phyloP scores from a whole-genome alignment of 2,113 vertebrate genomes.

The Eulemur rufifrons region DNA sequence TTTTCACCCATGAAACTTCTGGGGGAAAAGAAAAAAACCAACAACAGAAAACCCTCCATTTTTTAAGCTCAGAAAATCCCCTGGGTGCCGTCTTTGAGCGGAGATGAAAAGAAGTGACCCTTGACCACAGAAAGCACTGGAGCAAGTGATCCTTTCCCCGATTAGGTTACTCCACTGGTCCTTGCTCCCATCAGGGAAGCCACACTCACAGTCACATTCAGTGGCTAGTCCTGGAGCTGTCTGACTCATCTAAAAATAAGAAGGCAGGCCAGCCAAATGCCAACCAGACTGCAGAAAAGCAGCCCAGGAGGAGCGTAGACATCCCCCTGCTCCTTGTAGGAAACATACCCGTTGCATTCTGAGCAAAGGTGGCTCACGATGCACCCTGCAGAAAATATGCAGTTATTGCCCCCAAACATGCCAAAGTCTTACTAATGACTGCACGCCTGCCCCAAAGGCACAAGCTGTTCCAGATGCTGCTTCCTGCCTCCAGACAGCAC shows the following conservation, averaged over 20 bases:
- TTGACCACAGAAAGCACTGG: conserved; percentile 37
- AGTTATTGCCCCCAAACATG: conserved; percentile 53
- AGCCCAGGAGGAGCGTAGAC: not conserved
- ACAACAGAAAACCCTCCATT: not conserved
- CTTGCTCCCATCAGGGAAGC: not conserved
- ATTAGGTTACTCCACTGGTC: not conserved
- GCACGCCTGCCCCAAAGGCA: not conserved
- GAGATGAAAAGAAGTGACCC: conserved; percentile 29
- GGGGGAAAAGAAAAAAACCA: not conserved
- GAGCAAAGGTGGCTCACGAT: conserved; percentile 39
- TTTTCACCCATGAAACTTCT: conserved; percentile 26
- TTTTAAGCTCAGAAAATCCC: conserved; percentile 44
- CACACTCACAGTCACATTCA: not conserved
- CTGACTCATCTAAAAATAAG: conserved; percentile 50
- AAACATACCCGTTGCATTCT: conserved; percentile 62
- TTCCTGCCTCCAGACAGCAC: not conserved
- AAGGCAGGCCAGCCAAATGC: not conserved
- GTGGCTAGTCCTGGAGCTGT: not conserved
- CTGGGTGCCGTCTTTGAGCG: conserved; percentile 40
- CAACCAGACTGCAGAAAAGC: conserved; percentile 31
- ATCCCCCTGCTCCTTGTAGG: not conserved
- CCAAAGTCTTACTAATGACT: conserved; percentile 53
- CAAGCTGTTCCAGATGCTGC: conserved; percentile 54
- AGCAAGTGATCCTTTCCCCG: not conserved
- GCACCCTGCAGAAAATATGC: conserved; percentile 39